Evolutionary conservation across 2,888 invertebrate species (phyloP).

Genomic region (Chironomus tentans): DNA sequence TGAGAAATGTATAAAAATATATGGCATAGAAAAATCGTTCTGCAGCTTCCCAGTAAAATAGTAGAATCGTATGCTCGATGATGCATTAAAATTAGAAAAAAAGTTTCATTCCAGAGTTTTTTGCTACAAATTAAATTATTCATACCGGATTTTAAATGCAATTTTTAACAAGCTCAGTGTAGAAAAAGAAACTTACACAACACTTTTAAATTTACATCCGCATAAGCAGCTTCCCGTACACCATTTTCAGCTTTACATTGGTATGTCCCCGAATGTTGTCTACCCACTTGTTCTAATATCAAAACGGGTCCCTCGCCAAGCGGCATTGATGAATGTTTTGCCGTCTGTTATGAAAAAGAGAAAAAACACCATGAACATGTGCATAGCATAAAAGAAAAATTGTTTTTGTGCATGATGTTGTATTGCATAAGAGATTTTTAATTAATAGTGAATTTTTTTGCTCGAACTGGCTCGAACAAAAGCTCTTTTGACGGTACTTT

Average conservation of each 20-base stretch:
- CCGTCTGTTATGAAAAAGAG: not conserved
- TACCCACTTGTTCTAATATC: constrained; percentile 45
- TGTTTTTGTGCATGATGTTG: no score
- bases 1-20: no score
- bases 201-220: constrained; percentile 46
- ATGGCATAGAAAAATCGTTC: no score
- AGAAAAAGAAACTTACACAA: constrained; percentile 41
- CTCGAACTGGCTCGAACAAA: no score
- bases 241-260: constrained; percentile 48
- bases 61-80: not conserved
- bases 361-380: not conserved
- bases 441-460: not conserved
- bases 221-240: constrained; percentile 45
- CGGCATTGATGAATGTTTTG: not conserved
- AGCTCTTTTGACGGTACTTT: no score
- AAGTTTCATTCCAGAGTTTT: not conserved
- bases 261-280: constrained; percentile 47
- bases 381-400: no score
- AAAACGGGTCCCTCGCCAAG: constrained; percentile 42
- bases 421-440: no score
- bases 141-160: constrained; percentile 4
- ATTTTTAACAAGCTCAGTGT: not conserved
- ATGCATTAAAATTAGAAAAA: constrained; percentile 5
- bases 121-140: constrained; percentile 10
- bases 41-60: not conserved